Evolutionary conservation across 2,113 vertebrate species (phyloP).

Genomic region (Lathamus discolor): DNA sequence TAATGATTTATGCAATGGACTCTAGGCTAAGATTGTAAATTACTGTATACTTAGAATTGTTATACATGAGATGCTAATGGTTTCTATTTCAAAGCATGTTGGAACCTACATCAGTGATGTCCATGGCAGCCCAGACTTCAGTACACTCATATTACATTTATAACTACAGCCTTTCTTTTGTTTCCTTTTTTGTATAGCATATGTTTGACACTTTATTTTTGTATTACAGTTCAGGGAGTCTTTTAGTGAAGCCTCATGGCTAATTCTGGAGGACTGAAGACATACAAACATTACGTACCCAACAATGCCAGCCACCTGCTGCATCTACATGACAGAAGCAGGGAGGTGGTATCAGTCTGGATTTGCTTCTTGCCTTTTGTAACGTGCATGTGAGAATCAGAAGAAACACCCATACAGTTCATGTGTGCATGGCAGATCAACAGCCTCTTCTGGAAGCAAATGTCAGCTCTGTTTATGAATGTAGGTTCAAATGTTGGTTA

Average conservation of each 20-base stretch:
- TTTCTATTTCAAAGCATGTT: slow-evolving; percentile 68
- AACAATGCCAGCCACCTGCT: slow-evolving; percentile 41
- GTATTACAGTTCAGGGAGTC: neutral
- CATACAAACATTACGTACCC: neutral
- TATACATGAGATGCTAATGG: slow-evolving; percentile 6
- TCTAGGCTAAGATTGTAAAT: neutral
- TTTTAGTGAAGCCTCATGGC: slow-evolving; percentile 25
- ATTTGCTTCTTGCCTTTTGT: slow-evolving; percentile 17
- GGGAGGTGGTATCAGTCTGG: neutral
- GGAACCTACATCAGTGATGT: slow-evolving; percentile 32
- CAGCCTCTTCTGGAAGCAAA: slow-evolving; percentile 6
- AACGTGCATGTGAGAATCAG: neutral
- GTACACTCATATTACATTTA: slow-evolving; percentile 48
- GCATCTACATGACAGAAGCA: slow-evolving; percentile 20
- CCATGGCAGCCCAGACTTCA: neutral
- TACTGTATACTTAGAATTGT: slow-evolving; percentile 35
- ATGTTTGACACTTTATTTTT: slow-evolving; percentile 67
- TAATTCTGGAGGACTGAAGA: slow-evolving; percentile 55
- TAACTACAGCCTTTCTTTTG: slow-evolving; percentile 33
- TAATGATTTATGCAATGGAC: neutral
- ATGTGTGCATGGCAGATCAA: neutral
- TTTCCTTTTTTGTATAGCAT: slow-evolving; percentile 46
- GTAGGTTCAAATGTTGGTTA: neutral
- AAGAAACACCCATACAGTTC: neutral
- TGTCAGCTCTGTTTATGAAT: slow-evolving; percentile 7